Evolutionary conservation across 2,113 vertebrate genomes (phyloP).

Genomic region (Hassar affinis): DNA sequence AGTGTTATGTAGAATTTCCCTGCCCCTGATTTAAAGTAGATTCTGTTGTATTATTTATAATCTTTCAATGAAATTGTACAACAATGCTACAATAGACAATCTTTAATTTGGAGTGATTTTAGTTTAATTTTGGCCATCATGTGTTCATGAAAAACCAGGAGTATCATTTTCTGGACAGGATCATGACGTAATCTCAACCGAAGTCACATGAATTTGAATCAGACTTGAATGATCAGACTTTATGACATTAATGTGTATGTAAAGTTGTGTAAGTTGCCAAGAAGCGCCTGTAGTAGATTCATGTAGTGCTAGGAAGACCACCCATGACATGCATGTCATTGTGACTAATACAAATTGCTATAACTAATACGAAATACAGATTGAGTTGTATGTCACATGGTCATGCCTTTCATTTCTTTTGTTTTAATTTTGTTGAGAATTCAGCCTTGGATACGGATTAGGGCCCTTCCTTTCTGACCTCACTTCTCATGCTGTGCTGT

Average conservation of each 20-base stretch:
- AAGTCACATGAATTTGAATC: neutral
- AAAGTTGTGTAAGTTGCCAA: neutral
- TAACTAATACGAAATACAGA: neutral
- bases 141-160: neutral
- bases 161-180: neutral
- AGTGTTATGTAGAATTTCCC: neutral
- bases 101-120: neutral
- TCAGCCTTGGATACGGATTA: conserved; percentile 69
- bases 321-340: neutral
- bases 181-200: neutral
- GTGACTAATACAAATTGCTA: too few relatives aligned
- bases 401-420: conserved; percentile 29
- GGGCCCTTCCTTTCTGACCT: conserved; percentile 74
- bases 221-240: neutral
- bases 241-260: neutral
- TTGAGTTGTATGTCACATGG: neutral
- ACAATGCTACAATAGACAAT: neutral
- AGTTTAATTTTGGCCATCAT: neutral
- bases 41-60: neutral
- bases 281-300: neutral
- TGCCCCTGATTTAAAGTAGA: neutral
- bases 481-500: conserved; percentile 54
- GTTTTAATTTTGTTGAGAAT: conserved; percentile 72
- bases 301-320: neutral
- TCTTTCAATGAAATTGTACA: neutral